phyloP scores from a whole-genome alignment of 2,113 vertebrate species.

The Jaculus jaculus region DNA sequence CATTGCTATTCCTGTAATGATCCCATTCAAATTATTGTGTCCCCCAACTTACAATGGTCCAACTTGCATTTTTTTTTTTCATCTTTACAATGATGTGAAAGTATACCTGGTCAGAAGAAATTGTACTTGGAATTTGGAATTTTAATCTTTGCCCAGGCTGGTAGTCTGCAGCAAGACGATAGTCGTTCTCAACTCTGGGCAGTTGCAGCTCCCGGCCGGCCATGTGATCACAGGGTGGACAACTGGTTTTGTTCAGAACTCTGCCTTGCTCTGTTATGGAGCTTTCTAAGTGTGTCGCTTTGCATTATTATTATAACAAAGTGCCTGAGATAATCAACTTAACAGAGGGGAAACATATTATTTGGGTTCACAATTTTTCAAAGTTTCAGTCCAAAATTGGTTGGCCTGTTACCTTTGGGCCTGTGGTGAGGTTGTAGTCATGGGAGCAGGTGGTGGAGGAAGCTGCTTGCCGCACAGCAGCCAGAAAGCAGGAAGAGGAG shows the following conservation, averaged over 20 bases:
- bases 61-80: neutral
- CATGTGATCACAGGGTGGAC: neutral
- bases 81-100: neutral
- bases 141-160: neutral
- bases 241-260: neutral
- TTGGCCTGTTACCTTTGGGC: neutral
- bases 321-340: neutral
- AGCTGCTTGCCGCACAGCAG: no score
- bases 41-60: neutral
- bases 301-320: neutral
- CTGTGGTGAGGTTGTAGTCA: neutral
- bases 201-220: neutral
- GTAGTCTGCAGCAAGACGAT: neutral
- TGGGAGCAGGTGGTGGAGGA: neutral
- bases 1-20: neutral
- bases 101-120: neutral
- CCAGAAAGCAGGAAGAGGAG: neutral
- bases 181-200: neutral
- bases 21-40: neutral
- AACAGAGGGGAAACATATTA: neutral
- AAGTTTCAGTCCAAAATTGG: neutral
- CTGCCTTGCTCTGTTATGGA: neutral
- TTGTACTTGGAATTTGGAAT: neutral
- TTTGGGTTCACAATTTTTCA: constrained; percentile 1
- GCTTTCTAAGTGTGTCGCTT: neutral